These are phyloP conservation scores for Drosophila fulvimacula DNA, from an alignment of 2,888 invertebrate species.

Conservation along the genomic window DNA sequence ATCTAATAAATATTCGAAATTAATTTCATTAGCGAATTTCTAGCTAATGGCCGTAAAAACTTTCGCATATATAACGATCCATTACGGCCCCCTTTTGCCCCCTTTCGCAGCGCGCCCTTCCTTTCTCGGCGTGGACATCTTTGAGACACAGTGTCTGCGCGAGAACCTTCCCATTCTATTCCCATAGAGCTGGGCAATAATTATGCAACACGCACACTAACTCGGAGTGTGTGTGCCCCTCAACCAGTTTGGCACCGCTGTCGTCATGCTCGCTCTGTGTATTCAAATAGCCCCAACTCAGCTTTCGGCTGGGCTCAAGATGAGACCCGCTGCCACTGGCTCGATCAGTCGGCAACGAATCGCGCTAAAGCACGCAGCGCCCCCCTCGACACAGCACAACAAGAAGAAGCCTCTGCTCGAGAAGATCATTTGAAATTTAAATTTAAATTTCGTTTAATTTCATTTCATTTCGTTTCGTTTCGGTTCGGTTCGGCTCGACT, in stretches of 20 bases:
- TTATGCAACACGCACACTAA: conserved; percentile 62
- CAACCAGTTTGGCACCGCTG: conserved; percentile 75
- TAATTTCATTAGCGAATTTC: conserved; percentile 63
- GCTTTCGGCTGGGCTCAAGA: conserved; percentile 64
- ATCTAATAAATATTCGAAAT: conserved; percentile 61
- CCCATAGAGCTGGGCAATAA: conserved; percentile 49
- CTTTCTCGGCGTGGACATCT: conserved; percentile 38
- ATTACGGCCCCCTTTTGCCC: background rate
- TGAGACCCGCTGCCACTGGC: conserved; percentile 57
- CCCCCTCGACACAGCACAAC: conserved; percentile 9
- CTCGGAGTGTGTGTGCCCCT: conserved; percentile 12
- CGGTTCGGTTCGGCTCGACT: conserved; percentile 12
- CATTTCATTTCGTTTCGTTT: conserved; percentile 7
- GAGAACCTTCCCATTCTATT: conserved; percentile 50
- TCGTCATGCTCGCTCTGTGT: conserved; percentile 56
- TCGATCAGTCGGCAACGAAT: conserved; percentile 66
- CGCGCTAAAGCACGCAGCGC: conserved; percentile 71
- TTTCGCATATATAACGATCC: conserved; percentile 42
- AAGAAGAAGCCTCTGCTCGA: conserved; percentile 26
- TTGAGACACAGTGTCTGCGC: conserved; percentile 50
- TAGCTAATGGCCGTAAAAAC: conserved; percentile 41
- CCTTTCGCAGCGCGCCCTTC: background rate
- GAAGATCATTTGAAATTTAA: conserved; percentile 43
- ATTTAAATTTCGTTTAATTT: conserved; percentile 42
- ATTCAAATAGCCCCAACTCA: conserved; percentile 57